Evolutionary conservation across 2,797 vertebrate genomes (phyloP).

Genomic region (Acanthis flammea): DNA sequence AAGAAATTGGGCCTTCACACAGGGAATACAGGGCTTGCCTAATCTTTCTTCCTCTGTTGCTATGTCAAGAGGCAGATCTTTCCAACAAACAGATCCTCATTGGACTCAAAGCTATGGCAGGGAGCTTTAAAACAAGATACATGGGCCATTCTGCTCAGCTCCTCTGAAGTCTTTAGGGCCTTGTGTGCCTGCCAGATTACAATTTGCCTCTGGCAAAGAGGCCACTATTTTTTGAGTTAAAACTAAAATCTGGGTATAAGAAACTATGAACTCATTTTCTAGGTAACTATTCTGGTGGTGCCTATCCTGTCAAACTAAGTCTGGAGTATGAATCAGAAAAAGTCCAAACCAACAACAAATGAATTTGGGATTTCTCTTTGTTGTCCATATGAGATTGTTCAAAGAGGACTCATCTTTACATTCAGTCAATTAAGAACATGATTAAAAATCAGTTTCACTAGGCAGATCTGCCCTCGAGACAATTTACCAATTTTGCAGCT

Average conservation of each 20-base stretch:
- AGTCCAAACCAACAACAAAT: background rate
- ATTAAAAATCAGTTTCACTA: conserved; percentile 11
- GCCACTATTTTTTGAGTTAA: conserved; percentile 25
- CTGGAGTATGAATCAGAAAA: background rate
- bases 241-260: background rate
- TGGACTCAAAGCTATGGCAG: conserved; percentile 32
- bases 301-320: background rate
- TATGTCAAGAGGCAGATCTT: conserved; percentile 43
- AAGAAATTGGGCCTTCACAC: background rate
- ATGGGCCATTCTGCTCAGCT: conserved; percentile 29
- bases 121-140: conserved; percentile 58
- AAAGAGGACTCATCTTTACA: conserved; percentile 3
- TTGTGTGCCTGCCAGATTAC: conserved; percentile 62
- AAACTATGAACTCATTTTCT: background rate
- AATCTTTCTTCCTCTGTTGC: conserved; percentile 30
- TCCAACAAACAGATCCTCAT: background rate
- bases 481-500: background rate
- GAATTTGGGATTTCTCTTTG: background rate
- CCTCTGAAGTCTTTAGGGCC: conserved; percentile 50
- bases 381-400: background rate
- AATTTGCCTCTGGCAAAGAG: conserved; percentile 53
- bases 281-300: background rate
- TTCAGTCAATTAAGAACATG: background rate
- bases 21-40: background rate
- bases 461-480: background rate